Evolutionary conservation across 2,888 invertebrate species (phyloP), one percentile per base, ranked within the genome.

Genomic region (Macrosiphum euphorbiae): DNA sequence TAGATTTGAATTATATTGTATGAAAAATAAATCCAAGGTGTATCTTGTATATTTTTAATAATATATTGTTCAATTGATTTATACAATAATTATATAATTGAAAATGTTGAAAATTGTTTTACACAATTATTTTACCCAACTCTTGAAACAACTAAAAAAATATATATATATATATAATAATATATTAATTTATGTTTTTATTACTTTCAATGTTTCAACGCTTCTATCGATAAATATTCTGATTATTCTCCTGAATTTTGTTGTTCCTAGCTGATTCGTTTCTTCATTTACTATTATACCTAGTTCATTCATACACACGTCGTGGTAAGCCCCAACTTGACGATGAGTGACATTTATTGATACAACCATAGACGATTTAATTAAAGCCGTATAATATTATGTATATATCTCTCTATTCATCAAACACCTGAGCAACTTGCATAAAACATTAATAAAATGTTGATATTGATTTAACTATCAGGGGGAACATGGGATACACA

Each of bases 391-490:
- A 78, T 78, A 90, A 78, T n/a, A 28, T 88, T 78, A 35, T 78
- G 47, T 52, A 52, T 28, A 84, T 11, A 55, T 11, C 26, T 52
- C 28, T 52, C n/a, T 35, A 78, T 78, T 35, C 90, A 41, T 91
- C 26, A 90, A 90, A 61, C 44, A 61, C 61, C 44, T 16, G 41
- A 90, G 28, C n/a, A 90, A 28, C 61, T 61, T 35, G 20, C 24
- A 35, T 16, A 41, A 20, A 41, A 35, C 41, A 44, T 84, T 84
- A 41, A 91, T 84, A 78, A 52, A 28, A 91, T 26, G 35, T 90
- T 67, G 13, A 90, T 90, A 61, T 90, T 90, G 61, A 90, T 90
- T 90, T 61, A 87, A 50, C n/a, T n/a, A 87, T 50, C 28, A 50
- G 55, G 52, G 3, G 52, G 1, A 52, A 52, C 20, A 88, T 52